Base-by-base conservation (phyloP, 2,113 vertebrate genomes). In the Neogale vison region DNA sequence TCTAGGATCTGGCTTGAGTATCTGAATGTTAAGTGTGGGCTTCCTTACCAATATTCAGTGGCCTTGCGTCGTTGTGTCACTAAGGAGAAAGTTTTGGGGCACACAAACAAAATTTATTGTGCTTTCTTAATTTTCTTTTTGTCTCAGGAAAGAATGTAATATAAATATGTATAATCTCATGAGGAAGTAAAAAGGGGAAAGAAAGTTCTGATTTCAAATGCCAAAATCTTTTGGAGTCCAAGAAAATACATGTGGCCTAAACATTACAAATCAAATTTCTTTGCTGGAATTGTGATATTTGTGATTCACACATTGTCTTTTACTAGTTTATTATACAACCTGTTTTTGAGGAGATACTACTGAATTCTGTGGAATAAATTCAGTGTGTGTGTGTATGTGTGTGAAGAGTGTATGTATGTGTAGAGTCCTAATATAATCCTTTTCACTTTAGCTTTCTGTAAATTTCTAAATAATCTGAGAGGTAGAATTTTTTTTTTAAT, bases 111-210 rank as follows among this genome's bases (percentile, higher is more conserved):
- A 67, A 59, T 90, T 86, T 39, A 88, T 95, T 87, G 4, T 94
- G 59, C 55, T 95, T 69, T 82, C 97, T 97, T 90, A 94, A 98
- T 97, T 98, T 97, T 63, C 74, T 91, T 95, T 95, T 91, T 89
- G 93, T 59, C 50, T 96, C 92, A 97, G 69, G 89, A 91, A 87
- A 91, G 69, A 95, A 98, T 96, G 97, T 36, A 42, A 96, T 97
- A 26, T 21, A 96, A 95, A 92, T 24, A 47, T 77, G 50, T 21
- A 71, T 79, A 52, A 47, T 94, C 13, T 52, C 34, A 81, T 0
- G 0, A 42, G 31, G 61, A 84, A 93, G 18, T 36, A 76, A 83
- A 95, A 74, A 67, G 47, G 52, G 67, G 31, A 95, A 95, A 94
- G 29, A 96, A 94, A 96, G 82, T 74, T n/a, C 52, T 96, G 83